Base-by-base conservation (phyloP, 2,113 vertebrate species). In the Oostethus manadensis region DNA sequence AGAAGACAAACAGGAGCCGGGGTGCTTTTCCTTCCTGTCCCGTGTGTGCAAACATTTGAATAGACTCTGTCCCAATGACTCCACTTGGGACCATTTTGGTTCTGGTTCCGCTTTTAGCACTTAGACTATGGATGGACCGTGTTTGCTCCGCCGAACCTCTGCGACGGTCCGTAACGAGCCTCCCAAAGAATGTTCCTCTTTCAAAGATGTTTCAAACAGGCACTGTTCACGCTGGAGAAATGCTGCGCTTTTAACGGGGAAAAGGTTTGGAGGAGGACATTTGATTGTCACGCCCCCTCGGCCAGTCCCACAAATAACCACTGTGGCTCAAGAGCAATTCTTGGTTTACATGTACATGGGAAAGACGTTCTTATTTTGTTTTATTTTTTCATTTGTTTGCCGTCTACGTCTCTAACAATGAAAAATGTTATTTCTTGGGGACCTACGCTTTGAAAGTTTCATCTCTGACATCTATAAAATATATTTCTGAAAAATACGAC, bases 291-390 rank as follows among this genome's bases (percentile, higher is more conserved):
- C 67, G 68, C 66, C 66, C 83, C 82, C 68, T 81, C 43, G 79
- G 82, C 85, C 83, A 86, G 80, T 84, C 84, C 62, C 79, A 63
- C 77, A 73, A 79, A 83, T 71, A 86, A 88, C 85, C 87, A 88
- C 87, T 87, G 87, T 88, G 85, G 84, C 82, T 87, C 85, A 82
- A 85, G 84, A 88, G 87, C 79, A 84, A 85, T 70, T 83, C 84
- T 84, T 77, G 81, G 87, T 88, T 88, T 88, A 86, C 87, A 87
- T 88, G 82, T 85, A 86, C 85, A 88, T 82, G 73, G 70, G 70
- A 72, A 73, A 76, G 76, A 74, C 75, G 81, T 57, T 74, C 75
- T 86, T 86, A 82, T 83, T 18, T 18, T 23, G 6, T 2, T 86
- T 81, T 86, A 82, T 84, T 83, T 42, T 42, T 14, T 11, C 2